Conservation (phyloP, 2,797 vertebrate species). For the Amniataba percoides region DNA sequence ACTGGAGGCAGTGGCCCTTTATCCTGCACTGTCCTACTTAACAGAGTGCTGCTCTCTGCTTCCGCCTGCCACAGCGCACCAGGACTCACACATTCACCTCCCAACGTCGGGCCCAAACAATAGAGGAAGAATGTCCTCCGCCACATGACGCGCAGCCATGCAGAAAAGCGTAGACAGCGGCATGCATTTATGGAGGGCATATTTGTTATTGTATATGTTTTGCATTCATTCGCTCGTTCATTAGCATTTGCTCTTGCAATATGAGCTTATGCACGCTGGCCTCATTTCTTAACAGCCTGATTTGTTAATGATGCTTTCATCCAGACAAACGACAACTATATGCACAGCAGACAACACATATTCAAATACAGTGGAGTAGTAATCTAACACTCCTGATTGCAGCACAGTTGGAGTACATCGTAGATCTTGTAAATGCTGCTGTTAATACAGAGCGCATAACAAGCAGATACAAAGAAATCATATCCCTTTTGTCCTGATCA, state of each 20-base stretch:
- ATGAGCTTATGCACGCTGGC: slow-evolving; percentile 39
- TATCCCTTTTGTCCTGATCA: slow-evolving; percentile 63
- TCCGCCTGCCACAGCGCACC: slow-evolving; percentile 69
- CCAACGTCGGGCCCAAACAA: slow-evolving; percentile 51
- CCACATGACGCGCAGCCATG: slow-evolving; percentile 30
- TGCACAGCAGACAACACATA: slow-evolving; percentile 35
- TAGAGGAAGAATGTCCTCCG: slow-evolving; percentile 50
- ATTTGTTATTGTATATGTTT: slow-evolving; percentile 35
- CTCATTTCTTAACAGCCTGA: slow-evolving; percentile 64
- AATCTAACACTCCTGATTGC: slow-evolving; percentile 59
- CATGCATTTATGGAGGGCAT: slow-evolving; percentile 17
- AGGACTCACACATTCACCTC: slow-evolving; percentile 67
- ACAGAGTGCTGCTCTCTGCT: slow-evolving; percentile 80
- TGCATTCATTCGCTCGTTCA: slow-evolving; percentile 31
- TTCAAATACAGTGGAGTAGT: slow-evolving; percentile 47
- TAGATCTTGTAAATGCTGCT: slow-evolving; percentile 30
- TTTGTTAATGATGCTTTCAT: slow-evolving; percentile 61
- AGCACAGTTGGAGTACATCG: slow-evolving; percentile 34
- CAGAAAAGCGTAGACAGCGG: slow-evolving; percentile 38
- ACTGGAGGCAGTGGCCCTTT: slow-evolving; percentile 89
- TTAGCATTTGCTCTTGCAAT: slow-evolving; percentile 21
- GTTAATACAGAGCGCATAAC: slow-evolving; percentile 26
- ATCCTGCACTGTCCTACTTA: slow-evolving; percentile 92
- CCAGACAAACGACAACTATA: slow-evolving; percentile 41
- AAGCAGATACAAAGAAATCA: slow-evolving; percentile 44